These are phyloP conservation scores for Meiosimyza decipiens DNA, from an alignment of 2,888 invertebrate species.

Conservation along the genomic window DNA sequence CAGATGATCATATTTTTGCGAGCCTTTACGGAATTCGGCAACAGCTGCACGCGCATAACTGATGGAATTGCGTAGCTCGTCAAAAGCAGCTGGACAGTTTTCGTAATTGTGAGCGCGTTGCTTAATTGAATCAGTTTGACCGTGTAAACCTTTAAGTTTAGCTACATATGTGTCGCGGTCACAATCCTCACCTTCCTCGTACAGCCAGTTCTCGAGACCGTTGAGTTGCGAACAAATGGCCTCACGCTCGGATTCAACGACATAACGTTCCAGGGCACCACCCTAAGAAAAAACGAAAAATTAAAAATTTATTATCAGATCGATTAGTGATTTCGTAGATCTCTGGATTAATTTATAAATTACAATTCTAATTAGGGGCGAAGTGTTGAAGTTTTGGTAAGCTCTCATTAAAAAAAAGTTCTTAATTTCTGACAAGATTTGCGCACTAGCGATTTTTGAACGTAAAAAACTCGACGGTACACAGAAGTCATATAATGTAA, in stretches of 20 bases:
- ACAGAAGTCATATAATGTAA: too few species aligned
- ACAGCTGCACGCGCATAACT: constrained; percentile 85
- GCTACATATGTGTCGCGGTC: constrained; percentile 77
- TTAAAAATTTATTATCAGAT: not conserved
- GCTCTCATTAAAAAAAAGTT: too few species aligned
- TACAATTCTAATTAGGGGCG: too few species aligned
- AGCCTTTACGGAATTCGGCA: constrained; percentile 77
- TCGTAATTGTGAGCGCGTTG: constrained; percentile 84
- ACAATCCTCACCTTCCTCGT: constrained; percentile 95
- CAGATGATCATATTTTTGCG: constrained; percentile 82
- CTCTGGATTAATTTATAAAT: too few species aligned
- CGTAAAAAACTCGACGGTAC: too few species aligned
- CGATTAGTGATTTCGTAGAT: not conserved
- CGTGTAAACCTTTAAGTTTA: constrained; percentile 73
- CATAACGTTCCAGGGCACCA: constrained; percentile 79
- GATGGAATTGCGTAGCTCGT: constrained; percentile 81
- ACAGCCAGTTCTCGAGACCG: constrained; percentile 95
- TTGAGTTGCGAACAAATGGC: constrained; percentile 77
- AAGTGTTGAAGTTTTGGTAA: too few species aligned
- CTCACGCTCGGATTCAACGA: constrained; percentile 77
- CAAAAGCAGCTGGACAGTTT: constrained; percentile 81
- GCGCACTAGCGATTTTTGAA: too few species aligned
- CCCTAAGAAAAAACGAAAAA: constrained; percentile 63
- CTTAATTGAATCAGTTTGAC: constrained; percentile 90
- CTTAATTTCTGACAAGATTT: too few species aligned